These are phyloP conservation scores for Gallinago jamesoni DNA, from an alignment of 2,113 vertebrate genomes.

Conservation along the genomic window DNA sequence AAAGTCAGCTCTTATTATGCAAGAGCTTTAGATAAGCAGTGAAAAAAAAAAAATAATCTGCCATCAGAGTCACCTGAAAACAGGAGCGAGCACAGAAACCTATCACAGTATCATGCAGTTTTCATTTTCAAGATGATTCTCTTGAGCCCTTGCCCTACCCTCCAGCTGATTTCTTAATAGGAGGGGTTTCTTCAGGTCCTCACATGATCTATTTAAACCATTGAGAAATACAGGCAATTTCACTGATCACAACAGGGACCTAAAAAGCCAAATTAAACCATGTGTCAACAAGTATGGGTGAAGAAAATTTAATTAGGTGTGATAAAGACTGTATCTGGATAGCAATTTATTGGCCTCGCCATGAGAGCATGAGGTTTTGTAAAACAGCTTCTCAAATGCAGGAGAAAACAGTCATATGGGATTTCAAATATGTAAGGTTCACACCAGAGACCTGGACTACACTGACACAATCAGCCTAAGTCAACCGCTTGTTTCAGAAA, in stretches of 20 bases:
- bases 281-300: not conserved
- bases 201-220: not conserved
- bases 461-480: not conserved
- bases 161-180: not conserved
- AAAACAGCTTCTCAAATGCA: not conserved
- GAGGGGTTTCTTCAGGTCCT: not conserved
- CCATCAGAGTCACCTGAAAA: not conserved
- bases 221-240: not conserved
- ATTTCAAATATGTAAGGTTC: not conserved
- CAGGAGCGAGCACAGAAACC: not conserved
- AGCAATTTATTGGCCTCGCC: not conserved
- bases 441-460: not conserved
- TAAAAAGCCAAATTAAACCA: not conserved
- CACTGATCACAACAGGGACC: accelerated
- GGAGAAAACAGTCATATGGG: accelerated
- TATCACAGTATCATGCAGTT: not conserved
- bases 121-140: not conserved
- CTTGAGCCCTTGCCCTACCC: not conserved
- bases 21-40: not conserved
- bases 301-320: not conserved
- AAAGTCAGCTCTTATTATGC: not conserved
- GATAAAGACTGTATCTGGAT: not conserved
- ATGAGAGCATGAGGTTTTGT: not conserved
- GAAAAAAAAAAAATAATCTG: not conserved
- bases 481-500: not conserved